phyloP scores from a whole-genome alignment of 2,888 invertebrate genomes.

The Rotaria macrura region DNA sequence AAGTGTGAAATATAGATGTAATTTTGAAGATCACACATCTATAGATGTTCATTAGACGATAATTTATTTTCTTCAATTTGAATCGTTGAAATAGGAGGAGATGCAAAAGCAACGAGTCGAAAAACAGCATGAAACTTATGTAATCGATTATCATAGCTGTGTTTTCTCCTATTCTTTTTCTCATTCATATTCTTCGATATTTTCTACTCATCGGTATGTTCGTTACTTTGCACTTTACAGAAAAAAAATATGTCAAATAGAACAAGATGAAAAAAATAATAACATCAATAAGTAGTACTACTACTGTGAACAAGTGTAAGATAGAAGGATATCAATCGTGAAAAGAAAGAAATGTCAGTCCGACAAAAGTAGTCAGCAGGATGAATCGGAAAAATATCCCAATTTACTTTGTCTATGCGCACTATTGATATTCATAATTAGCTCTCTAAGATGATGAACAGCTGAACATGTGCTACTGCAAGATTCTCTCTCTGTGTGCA shows the following conservation, averaged over 20 bases:
- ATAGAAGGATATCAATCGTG: not conserved
- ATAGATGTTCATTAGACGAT: not conserved
- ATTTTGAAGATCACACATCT: not conserved
- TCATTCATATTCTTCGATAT: not conserved
- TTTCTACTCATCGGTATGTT: not conserved
- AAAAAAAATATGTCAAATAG: not conserved
- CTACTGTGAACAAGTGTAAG: not conserved
- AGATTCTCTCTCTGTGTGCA: too few species aligned
- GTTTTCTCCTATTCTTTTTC: not conserved
- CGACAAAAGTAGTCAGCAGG: slow-evolving; percentile 1
- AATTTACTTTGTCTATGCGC: not conserved
- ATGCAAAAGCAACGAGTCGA: not conserved
- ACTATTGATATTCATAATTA: not conserved
- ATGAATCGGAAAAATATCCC: not conserved
- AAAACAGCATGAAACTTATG: not conserved
- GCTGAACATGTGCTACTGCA: not conserved
- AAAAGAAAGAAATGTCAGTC: not conserved
- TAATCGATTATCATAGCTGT: not conserved
- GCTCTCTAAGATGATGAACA: not conserved
- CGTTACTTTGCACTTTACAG: not conserved
- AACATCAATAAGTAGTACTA: not conserved
- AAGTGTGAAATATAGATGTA: slow-evolving; percentile 3
- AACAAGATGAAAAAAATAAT: not conserved
- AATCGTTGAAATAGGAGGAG: not conserved
- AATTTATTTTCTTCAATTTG: not conserved